Base-by-base conservation (phyloP, 1,140 invertebrate genomes). In the Bombus affinis region DNA sequence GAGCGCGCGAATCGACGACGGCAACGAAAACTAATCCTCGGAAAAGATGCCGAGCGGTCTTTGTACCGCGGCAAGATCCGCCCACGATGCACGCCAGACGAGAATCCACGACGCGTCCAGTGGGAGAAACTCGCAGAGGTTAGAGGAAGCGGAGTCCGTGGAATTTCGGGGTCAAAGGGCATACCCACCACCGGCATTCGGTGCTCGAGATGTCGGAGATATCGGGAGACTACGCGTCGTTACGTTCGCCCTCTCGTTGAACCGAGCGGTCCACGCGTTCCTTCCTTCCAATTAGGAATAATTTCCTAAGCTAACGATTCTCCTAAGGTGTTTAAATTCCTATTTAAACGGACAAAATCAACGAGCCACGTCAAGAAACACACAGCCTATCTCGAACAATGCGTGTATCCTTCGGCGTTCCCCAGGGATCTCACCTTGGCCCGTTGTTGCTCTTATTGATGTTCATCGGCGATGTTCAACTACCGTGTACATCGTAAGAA, bases 51-150 rank as follows among this genome's bases (percentile, higher is more conserved):
- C 25, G 57, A 12, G 9, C 25, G 57, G 28, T 59, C 28, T n/a
- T n/a, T 9, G 47, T 22, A 6, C 28, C 59, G 8, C 57, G 22
- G 57, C 25, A 22, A n/a, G 78, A 85, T 32, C 87, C 81, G 81
- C 81, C 86, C 87, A 81, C 77, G 75, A 65, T 59, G 83, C 82
- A 81, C 47, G 47, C 5, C 47, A 22, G 47, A 8, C 74, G 39
- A 65, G 88, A 74, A 88, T 82, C 25, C 25, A 62, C 87, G 77
- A 88, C 66, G 83, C 47, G 70, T 89, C 57, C 87, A 86, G 68
- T 72, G 57, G 83, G 72, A 81, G 73, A 79, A 84, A 80, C 81
- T 78, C 66, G 47, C 18, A 22, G 70, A 32, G 57, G 83, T 82
- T 89, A 35, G 68, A 73, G 68, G 81, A 89, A 88, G 78, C 80